Evolutionary conservation across 2,888 invertebrate genomes (phyloP).

Genomic region (Drosophila recens): DNA sequence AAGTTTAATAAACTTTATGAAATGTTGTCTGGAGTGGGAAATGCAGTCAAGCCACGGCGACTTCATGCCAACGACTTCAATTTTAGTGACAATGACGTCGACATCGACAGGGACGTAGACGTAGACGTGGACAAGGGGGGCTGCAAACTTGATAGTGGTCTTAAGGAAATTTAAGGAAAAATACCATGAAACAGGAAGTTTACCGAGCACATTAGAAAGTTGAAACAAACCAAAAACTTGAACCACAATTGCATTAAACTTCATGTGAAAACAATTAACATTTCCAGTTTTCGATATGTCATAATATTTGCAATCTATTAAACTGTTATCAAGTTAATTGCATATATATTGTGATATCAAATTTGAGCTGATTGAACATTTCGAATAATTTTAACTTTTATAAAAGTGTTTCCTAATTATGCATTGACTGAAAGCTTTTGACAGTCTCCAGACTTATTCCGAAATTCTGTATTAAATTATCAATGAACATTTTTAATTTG

Average conservation of each 20-base stretch:
- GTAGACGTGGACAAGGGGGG: background rate
- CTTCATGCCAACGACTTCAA: slow-evolving; percentile 44
- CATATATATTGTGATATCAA: background rate
- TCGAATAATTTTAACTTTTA: background rate
- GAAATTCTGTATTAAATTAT: too few relatives aligned
- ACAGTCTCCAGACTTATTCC: too few relatives aligned
- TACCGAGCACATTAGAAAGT: slow-evolving; percentile 63
- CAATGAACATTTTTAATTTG: too few relatives aligned
- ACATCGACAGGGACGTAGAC: slow-evolving; percentile 5
- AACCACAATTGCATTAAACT: slow-evolving; percentile 1
- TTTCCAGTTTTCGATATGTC: slow-evolving; percentile 3
- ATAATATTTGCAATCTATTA: background rate
- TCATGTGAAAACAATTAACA: background rate
- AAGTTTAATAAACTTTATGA: slow-evolving; percentile 81
- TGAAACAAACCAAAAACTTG: slow-evolving; percentile 18
- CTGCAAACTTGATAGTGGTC: background rate
- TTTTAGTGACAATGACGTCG: slow-evolving; percentile 64
- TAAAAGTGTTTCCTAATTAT: background rate
- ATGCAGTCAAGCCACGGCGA: slow-evolving; percentile 62
- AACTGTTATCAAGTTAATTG: background rate
- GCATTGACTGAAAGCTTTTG: too few relatives aligned
- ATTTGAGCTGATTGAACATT: background rate
- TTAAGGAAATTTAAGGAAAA: slow-evolving; percentile 58
- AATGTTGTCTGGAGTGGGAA: slow-evolving; percentile 79
- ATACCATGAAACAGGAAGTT: slow-evolving; percentile 56